phyloP scores from a whole-genome alignment of 2,797 vertebrate species.

The Setipinna tenuifilis region DNA sequence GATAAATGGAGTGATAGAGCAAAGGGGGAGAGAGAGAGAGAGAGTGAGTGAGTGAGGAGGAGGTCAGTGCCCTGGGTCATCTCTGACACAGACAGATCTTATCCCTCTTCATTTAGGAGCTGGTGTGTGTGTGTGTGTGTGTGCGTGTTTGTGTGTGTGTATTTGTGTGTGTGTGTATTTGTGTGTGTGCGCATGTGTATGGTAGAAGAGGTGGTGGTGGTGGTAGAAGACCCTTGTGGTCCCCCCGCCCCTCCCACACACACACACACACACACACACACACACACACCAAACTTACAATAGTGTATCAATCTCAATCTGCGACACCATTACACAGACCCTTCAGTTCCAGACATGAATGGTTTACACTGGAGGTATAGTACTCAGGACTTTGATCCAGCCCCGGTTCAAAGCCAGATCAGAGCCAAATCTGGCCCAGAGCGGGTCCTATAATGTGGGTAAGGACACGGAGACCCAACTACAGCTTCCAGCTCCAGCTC shows the following conservation, averaged over 20 bases:
- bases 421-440: not conserved
- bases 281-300: too few species aligned
- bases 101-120: slow-evolving; percentile 50
- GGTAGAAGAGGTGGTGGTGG: too few species aligned
- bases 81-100: slow-evolving; percentile 51
- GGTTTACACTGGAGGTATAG: slow-evolving; percentile 27
- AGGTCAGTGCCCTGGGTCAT: slow-evolving; percentile 52
- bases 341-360: not conserved
- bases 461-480: too few species aligned
- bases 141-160: not conserved
- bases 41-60: slow-evolving; percentile 44
- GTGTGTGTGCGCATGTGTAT: not conserved
- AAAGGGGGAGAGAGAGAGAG: slow-evolving; percentile 42
- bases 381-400: not conserved
- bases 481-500: not conserved
- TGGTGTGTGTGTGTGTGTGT: not conserved
- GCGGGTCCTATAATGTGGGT: not conserved
- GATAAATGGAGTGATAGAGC: slow-evolving; percentile 27
- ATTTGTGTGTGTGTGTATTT: too few species aligned
- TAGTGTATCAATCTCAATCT: slow-evolving; percentile 21
- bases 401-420: not conserved
- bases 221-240: too few species aligned
- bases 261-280: too few species aligned
- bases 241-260: too few species aligned
- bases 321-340: slow-evolving; percentile 10